Conservation (phyloP, 2,113 vertebrate species). For the Meriones unguiculatus region DNA sequence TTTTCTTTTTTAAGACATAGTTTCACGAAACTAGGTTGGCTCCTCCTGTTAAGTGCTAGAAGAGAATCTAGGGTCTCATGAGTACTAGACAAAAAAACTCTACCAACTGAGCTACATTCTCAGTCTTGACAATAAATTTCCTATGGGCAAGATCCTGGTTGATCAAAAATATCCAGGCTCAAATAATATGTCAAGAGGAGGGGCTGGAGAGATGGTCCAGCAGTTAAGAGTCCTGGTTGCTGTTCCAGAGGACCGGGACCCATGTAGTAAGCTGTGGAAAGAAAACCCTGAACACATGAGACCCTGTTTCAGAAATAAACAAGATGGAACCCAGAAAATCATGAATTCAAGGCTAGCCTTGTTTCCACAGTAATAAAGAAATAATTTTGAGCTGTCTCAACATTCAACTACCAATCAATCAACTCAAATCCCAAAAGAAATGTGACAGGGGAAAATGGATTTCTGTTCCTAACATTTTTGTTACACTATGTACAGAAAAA, state of each 20-base stretch:
- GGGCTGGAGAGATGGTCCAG: too few species aligned
- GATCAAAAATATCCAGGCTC: not conserved
- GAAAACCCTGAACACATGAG: not conserved
- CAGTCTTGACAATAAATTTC: not conserved
- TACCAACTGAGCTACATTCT: not conserved
- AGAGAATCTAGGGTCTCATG: not conserved
- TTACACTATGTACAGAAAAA: not conserved
- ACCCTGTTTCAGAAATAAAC: not conserved
- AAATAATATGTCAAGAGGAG: not conserved
- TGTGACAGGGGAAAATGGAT: not conserved
- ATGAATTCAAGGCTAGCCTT: not conserved
- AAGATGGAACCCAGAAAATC: not conserved
- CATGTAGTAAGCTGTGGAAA: not conserved
- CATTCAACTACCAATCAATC: not conserved
- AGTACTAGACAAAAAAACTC: not conserved
- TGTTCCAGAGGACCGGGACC: not conserved
- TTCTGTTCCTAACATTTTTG: not conserved
- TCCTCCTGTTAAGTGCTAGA: not conserved
- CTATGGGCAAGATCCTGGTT: not conserved
- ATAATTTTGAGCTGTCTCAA: not conserved
- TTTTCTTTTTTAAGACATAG: not conserved
- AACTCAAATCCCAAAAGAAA: not conserved
- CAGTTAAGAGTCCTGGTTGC: too few species aligned
- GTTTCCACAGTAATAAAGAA: not conserved
- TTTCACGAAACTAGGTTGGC: not conserved